These are phyloP conservation scores for Aphis gossypii DNA, from an alignment of 1,140 invertebrate species.

Conservation along the genomic window DNA sequence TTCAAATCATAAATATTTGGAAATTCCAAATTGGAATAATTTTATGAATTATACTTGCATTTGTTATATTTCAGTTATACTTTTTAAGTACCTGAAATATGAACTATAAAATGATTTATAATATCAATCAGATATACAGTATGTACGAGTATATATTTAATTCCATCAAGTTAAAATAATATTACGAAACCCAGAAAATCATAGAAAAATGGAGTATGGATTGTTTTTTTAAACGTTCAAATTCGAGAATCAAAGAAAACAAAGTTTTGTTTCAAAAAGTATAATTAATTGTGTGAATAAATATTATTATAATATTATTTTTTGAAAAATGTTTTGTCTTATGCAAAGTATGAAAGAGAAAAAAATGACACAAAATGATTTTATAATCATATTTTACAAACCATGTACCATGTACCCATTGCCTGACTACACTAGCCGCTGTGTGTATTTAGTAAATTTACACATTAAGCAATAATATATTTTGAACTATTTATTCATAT, in stretches of 20 bases:
- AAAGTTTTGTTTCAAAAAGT: no score
- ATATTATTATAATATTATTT: neutral
- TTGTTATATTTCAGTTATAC: neutral
- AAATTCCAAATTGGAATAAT: no score
- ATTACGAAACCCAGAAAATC: neutral
- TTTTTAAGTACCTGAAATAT: neutral
- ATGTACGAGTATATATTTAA: neutral
- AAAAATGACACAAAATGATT: neutral
- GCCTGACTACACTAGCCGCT: neutral
- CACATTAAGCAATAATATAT: neutral
- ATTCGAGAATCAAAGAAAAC: no score
- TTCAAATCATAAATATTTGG: neutral
- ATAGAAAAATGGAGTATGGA: neutral
- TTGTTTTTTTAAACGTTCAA: neutral
- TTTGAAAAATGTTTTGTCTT: neutral
- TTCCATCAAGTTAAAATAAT: neutral
- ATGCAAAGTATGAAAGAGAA: neutral
- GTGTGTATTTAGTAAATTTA: neutral
- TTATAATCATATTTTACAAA: neutral
- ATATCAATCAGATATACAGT: neutral
- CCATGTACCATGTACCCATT: neutral
- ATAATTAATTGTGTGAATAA: neutral
- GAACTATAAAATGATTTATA: neutral
- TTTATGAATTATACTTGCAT: neutral
- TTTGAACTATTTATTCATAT: neutral